Evolutionary conservation across 1,140 invertebrate species (phyloP).

Genomic region (Trinorchestia longiramus): DNA sequence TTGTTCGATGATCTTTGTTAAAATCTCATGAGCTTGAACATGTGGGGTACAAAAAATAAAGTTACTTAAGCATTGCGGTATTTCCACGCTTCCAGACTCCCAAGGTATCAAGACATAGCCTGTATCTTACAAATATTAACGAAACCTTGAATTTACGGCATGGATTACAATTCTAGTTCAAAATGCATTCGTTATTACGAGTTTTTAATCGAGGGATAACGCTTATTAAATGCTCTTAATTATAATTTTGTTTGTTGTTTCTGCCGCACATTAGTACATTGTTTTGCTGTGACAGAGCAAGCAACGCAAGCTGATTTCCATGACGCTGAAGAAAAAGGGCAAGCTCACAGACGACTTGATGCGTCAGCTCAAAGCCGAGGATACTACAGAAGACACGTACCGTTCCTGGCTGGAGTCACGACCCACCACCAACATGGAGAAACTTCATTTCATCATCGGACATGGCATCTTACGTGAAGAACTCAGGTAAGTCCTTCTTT

Average conservation of each 20-base stretch:
- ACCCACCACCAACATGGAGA: constrained; percentile 97
- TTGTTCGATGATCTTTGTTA: too few relatives aligned
- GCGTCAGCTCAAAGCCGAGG: constrained; percentile 86
- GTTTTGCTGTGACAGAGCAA: constrained; percentile 72
- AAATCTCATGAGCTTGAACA: too few relatives aligned
- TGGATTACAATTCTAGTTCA: not conserved
- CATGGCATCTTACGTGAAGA: constrained; percentile 97
- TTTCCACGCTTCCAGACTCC: too few relatives aligned
- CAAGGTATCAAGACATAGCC: too few relatives aligned
- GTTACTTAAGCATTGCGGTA: too few relatives aligned
- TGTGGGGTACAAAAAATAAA: too few relatives aligned
- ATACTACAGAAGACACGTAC: constrained; percentile 92
- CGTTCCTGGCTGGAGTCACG: constrained; percentile 96
- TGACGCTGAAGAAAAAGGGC: constrained; percentile 96
- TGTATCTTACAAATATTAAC: not conserved
- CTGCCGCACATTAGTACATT: not conserved
- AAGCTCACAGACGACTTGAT: constrained; percentile 96
- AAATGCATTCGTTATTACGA: not conserved
- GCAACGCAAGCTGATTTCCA: constrained; percentile 93
- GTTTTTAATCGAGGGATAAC: not conserved
- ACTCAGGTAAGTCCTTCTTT: constrained; percentile 75
- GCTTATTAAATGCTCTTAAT: not conserved
- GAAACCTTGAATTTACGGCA: not conserved
- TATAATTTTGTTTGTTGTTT: not conserved
- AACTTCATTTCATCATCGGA: constrained; percentile 98